Percentiles rank a stretch among this genome's conserved stretches.
These are phyloP conservation scores for Bubo bubo DNA, from an alignment of 2,113 vertebrate genomes.

Conservation along the genomic window DNA sequence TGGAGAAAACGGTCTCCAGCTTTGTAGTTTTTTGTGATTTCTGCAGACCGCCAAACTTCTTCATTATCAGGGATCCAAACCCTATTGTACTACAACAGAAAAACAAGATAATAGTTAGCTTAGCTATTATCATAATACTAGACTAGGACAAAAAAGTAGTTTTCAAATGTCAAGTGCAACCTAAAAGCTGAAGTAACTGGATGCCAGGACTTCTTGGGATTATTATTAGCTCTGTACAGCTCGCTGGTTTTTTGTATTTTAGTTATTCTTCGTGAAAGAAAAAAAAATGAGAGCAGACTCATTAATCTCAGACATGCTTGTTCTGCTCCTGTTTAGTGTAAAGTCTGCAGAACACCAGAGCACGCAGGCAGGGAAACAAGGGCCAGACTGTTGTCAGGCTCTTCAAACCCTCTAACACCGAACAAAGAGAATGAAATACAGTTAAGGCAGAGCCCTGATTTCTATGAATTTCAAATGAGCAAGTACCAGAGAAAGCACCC, in stretches of 20 bases:
- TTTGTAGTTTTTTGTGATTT: slow-evolving; percentile 86
- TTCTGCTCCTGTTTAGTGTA: neutral
- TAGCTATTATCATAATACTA: neutral
- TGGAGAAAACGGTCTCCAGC: slow-evolving; percentile 78
- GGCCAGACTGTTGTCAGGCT: neutral
- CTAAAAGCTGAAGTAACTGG: neutral
- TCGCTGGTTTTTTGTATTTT: neutral
- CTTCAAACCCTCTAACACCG: neutral
- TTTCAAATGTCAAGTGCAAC: neutral
- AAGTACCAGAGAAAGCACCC: neutral
- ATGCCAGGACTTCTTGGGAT: neutral
- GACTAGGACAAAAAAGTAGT: neutral
- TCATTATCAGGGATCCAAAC: slow-evolving; percentile 94
- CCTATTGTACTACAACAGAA: slow-evolving; percentile 86
- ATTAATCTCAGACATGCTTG: neutral
- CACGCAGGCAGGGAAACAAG: neutral
- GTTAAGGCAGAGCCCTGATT: neutral
- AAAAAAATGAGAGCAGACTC: neutral
- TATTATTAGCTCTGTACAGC: neutral
- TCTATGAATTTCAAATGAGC: neutral
- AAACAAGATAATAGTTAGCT: neutral
- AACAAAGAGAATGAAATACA: neutral
- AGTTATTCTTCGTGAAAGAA: neutral
- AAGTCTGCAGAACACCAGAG: neutral
- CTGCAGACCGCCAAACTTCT: slow-evolving; percentile 94